Base-by-base conservation (phyloP, 2,888 invertebrate genomes). In the Colostygia pectinataria region DNA sequence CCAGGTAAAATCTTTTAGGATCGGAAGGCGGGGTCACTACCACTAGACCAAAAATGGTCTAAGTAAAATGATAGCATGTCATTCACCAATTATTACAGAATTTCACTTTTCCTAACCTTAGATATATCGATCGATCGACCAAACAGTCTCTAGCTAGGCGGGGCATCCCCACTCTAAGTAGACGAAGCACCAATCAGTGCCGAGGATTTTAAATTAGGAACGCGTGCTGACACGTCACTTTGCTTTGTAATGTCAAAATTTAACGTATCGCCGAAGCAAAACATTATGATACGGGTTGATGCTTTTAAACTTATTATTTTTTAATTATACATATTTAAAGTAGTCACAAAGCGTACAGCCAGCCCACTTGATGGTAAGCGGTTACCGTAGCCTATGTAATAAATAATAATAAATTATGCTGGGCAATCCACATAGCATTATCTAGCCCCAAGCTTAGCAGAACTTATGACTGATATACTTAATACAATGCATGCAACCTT, bases 151-250 rank as follows among this genome's bases (percentile, higher is more conserved):
- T 20, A 20, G 20, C 5, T 46, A 64, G 83, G 77, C 67, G 79
- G 61, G 56, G 66, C 58, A 40, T 43, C 44, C 45, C 61, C 61
- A 58, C 49, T 57, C 63, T 32, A 24, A 46, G 58, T 61, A 60
- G 46, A 39, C n/a, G 28, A 41, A 34, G 47, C 46, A 56, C 87
- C 84, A 86, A 86, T 85, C 64, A 63, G 54, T 27, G 27, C 23
- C 18, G 27, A 7, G 48, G 45, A 53, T 64, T 73, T 76, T 66
- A 71, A 81, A 86, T 79, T 77, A 66, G 60, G 77, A 77, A 80
- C 73, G 83, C 80, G 80, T 86, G 83, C 71, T 68, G 75, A 76
- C 78, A 78, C 74, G 80, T 75, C 73, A 71, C 71, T 70, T 71
- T 65, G 71, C 64, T 50, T 49, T 57, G 71, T 68, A 71, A 75